These are phyloP conservation scores for Ancistrus triradiatus DNA, from an alignment of 2,113 vertebrate genomes.

Conservation along the genomic window DNA sequence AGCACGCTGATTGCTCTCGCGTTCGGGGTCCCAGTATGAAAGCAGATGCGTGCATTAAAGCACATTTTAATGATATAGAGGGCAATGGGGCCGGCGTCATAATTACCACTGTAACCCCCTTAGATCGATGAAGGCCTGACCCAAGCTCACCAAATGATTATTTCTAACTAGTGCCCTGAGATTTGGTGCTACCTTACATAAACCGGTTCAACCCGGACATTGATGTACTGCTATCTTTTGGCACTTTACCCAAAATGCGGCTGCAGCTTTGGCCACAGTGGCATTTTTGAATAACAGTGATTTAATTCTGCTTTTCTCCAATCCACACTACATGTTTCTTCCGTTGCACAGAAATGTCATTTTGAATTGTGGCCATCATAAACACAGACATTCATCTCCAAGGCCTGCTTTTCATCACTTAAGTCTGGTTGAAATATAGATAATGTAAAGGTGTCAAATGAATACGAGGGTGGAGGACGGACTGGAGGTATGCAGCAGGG, in stretches of 20 bases:
- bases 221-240: not conserved
- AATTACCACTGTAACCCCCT: conserved; percentile 45
- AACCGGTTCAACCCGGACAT: conserved; percentile 55
- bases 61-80: conserved; percentile 48
- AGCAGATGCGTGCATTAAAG: conserved; percentile 38
- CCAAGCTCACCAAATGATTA: conserved; percentile 54
- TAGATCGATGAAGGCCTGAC: conserved; percentile 60
- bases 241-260: too few species aligned
- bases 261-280: too few species aligned
- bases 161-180: conserved; percentile 57
- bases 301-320: too few species aligned
- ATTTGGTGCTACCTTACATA: conserved; percentile 50
- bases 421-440: conserved; percentile 12
- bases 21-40: conserved; percentile 37
- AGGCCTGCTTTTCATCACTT: conserved; percentile 23
- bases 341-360: too few species aligned
- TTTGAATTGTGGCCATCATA: too few species aligned
- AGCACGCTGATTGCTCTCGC: conserved; percentile 32
- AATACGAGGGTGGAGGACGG: conserved; percentile 4
- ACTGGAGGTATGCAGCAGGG: conserved; percentile 33
- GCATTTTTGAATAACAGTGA: too few species aligned
- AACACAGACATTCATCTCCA: not conserved
- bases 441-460: conserved; percentile 16
- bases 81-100: conserved; percentile 52
- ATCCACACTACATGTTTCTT: too few species aligned